Evolutionary conservation across 1,140 invertebrate species (phyloP).

Genomic region (Caenorhabditis latens): DNA sequence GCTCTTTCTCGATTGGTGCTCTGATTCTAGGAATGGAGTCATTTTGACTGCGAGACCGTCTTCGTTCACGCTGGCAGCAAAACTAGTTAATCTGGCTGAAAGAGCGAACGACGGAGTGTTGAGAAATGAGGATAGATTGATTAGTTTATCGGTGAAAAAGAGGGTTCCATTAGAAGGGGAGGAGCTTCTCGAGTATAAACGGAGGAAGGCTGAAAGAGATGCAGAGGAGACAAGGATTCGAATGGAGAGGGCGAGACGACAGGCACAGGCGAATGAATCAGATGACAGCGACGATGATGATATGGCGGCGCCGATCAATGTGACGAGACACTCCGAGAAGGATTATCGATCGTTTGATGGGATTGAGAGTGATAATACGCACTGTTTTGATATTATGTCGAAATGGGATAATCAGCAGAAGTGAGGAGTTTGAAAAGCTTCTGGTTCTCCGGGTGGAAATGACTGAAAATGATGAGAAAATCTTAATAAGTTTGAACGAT

Average conservation of each 20-base stretch:
- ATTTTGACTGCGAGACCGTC: conserved; percentile 84
- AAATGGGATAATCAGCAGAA: conserved; percentile 51
- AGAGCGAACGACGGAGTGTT: conserved; percentile 19
- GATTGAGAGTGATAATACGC: neutral
- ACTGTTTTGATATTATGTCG: conserved; percentile 39
- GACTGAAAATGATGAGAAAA: too few species aligned
- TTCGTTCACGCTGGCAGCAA: conserved; percentile 73
- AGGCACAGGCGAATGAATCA: conserved; percentile 78
- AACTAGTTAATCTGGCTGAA: conserved; percentile 74
- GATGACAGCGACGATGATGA: conserved; percentile 74
- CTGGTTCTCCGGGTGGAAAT: too few species aligned
- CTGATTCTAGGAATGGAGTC: conserved; percentile 92
- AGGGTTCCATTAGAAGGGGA: conserved; percentile 87
- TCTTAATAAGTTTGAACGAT: too few species aligned
- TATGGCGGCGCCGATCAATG: conserved; percentile 60
- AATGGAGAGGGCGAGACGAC: conserved; percentile 45
- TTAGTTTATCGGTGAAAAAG: conserved; percentile 74
- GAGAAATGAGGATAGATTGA: conserved; percentile 1
- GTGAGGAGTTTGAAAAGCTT: neutral
- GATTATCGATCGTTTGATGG: conserved; percentile 37
- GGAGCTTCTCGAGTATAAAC: conserved; percentile 91
- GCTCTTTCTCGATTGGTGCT: conserved; percentile 93
- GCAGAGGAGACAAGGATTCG: conserved; percentile 75
- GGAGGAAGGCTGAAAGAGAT: conserved; percentile 79
- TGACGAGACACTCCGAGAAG: conserved; percentile 12